Base-by-base conservation (phyloP, 2,113 vertebrate species). In the Phaethon lepturus region DNA sequence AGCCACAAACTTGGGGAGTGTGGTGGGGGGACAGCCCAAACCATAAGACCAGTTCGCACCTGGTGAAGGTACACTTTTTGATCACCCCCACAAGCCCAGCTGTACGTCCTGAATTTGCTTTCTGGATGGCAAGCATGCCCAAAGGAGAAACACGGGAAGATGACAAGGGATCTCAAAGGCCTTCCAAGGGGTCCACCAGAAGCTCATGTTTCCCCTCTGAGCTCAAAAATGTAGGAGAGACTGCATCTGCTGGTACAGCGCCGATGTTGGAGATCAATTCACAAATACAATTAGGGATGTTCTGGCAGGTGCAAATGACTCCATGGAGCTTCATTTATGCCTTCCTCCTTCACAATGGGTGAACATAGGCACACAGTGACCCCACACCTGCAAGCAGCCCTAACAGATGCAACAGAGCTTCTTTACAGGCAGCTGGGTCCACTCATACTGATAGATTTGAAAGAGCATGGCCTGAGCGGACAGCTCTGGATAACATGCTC, bases 181-280 rank as follows among this genome's bases (percentile, higher is more conserved):
- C 12, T 2, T 49, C 29, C 38, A 11, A 38, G 5, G 2, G 23
- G 8, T 35, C 19, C 3, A 13, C 24, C 17, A 85, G 62, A 23
- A 24, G 8, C 44, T 56, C 0, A 0, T 4, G 4, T 17, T 86
- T 75, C 83, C 20, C 23, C 56, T 49, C 40, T 38, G 35, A 60
- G 15, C 20, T 49, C 33, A 68, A 56, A 92, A 72, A 35, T 13
- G 3, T 31, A 18, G 1, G 22, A 66, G 53, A 78, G 8, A 33
- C 9, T 40, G 29, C 29, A 53, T 10, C 17, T 35, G 7, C 11
- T 62, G 12, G 5, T n/a, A 42, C 0, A 0, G 6, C 24, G n/a
- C 14, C 25, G 19, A 4, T 6, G 35, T 4, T 58, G 35, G 42
- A 56, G 2, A 47, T 33, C 5, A 52, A 52, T 9, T 75, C 78